Evolutionary conservation across 2,888 invertebrate genomes (phyloP), one percentile per base, ranked within the genome.

Genomic region (Thumatha senex): DNA sequence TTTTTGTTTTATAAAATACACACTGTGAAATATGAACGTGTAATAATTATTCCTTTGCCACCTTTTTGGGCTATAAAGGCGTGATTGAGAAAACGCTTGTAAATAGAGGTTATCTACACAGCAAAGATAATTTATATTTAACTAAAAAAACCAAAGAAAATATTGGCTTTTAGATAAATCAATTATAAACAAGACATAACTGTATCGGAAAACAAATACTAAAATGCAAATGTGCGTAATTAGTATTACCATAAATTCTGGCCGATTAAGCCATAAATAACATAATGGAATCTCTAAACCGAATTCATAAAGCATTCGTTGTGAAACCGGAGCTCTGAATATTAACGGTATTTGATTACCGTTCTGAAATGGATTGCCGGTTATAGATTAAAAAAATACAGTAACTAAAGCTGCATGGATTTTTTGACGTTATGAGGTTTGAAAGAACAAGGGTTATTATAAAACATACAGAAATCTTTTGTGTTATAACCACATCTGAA

Each of bases 191-290:
- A 52, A 52, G 63, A 62, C 66, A 63, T 65, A 66, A 56, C 18
- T 63, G 57, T 49, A 61, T 61, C 58, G 63, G 67, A 74, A 81
- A 79, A 80, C 72, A 78, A 78, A 78, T 71, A 77, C 63, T 76
- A 74, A 80, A 80, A 82, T 80, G 78, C 76, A 78, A 82, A 82
- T 81, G 68, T 50, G 71, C 67, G 76, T 82, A 82, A 82, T 84
- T 84, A 80, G 72, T 73, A 64, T 67, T 63, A 61, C 67, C 72
- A 78, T 84, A 82, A 83, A 84, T 79, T 82, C 74, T 64, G 70
- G 66, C 72, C 73, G 68, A 78, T 76, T 70, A 61, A 53, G 60
- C 69, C 72, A 77, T 86, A 82, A 84, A 84, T 81, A 78, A 79
- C 64, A 62, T 68, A 79, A 76, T 77, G 72, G 74, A 76, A 76